Percentiles rank a stretch among this genome's conserved stretches.
phyloP scores from a whole-genome alignment of 2,113 vertebrate species.

The Lophotis ruficrista region DNA sequence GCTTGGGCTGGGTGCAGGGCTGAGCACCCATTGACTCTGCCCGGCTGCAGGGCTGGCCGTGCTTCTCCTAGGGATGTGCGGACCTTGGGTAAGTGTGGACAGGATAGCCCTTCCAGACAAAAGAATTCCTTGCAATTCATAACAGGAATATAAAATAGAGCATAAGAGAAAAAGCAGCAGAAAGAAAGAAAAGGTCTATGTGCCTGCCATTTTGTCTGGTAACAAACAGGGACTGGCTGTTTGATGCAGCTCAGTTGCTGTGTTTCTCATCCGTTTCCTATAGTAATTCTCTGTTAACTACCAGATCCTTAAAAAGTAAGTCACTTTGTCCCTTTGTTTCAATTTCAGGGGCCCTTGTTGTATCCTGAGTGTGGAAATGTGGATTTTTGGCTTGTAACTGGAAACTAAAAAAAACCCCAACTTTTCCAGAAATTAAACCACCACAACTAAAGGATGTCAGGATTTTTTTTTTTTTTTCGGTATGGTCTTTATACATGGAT shows the following conservation, averaged over 20 bases:
- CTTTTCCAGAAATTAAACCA: not conserved
- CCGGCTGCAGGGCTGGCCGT: rapidly evolving
- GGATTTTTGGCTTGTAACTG: conserved; percentile 6
- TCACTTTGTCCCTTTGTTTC: conserved; percentile 22
- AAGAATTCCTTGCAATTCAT: not conserved
- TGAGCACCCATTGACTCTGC: not conserved
- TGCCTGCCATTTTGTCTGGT: conserved; percentile 13
- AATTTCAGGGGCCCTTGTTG: conserved; percentile 23
- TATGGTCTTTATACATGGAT: not conserved
- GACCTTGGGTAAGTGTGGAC: not conserved
- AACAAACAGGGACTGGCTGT: not conserved
- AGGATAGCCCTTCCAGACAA: not conserved
- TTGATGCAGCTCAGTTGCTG: not conserved
- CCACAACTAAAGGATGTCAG: not conserved
- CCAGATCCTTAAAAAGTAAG: conserved; percentile 32
- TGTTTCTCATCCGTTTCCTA: conserved; percentile 49
- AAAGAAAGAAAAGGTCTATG: not conserved
- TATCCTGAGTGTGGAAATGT: conserved; percentile 1
- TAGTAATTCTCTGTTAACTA: conserved; percentile 20
- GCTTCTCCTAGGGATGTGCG: not conserved
- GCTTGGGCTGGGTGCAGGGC: not conserved
- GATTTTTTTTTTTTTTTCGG: not conserved
- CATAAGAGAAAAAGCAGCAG: not conserved
- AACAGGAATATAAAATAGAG: not conserved
- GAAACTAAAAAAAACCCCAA: not conserved